These are phyloP conservation scores for Etheostoma perlongum DNA, from an alignment of 2,797 vertebrate species.

Conservation along the genomic window DNA sequence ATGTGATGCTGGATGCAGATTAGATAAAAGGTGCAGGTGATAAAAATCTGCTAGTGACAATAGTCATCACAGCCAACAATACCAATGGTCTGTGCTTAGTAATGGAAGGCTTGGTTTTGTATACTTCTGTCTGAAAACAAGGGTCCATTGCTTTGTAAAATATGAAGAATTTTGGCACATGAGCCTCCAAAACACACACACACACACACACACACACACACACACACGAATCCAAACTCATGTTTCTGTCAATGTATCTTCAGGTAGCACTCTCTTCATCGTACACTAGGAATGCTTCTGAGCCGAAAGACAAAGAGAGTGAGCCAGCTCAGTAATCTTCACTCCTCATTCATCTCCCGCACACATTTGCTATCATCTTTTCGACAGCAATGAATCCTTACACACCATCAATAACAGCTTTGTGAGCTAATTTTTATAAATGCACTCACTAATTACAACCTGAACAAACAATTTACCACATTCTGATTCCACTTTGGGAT, in stretches of 20 bases:
- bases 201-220: slow-evolving; percentile 4
- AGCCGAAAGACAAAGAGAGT: slow-evolving; percentile 46
- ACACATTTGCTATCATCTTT: slow-evolving; percentile 35
- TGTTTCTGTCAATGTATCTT: slow-evolving; percentile 71
- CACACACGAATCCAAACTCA: slow-evolving; percentile 60
- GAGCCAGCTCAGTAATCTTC: slow-evolving; percentile 23
- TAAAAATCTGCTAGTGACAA: background rate
- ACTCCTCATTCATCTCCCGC: slow-evolving; percentile 39
- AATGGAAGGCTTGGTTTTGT: background rate
- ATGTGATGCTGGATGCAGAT: background rate
- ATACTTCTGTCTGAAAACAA: background rate
- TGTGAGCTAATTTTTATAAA: slow-evolving; percentile 34
- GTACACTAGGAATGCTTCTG: slow-evolving; percentile 58
- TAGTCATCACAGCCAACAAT: too few relatives aligned
- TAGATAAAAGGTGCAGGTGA: background rate
- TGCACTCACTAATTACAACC: slow-evolving; percentile 35
- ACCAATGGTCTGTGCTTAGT: background rate
- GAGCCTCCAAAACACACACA: slow-evolving; percentile 14
- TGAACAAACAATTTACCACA: slow-evolving; percentile 35
- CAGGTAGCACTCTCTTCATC: slow-evolving; percentile 57
- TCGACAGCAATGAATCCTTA: slow-evolving; percentile 26
- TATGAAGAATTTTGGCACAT: background rate
- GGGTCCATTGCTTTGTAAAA: background rate
- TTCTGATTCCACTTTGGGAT: slow-evolving; percentile 13
- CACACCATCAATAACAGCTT: slow-evolving; percentile 22